These are phyloP conservation scores for Drosophila fuyamai DNA, from an alignment of 1,140 invertebrate genomes.

Conservation along the genomic window DNA sequence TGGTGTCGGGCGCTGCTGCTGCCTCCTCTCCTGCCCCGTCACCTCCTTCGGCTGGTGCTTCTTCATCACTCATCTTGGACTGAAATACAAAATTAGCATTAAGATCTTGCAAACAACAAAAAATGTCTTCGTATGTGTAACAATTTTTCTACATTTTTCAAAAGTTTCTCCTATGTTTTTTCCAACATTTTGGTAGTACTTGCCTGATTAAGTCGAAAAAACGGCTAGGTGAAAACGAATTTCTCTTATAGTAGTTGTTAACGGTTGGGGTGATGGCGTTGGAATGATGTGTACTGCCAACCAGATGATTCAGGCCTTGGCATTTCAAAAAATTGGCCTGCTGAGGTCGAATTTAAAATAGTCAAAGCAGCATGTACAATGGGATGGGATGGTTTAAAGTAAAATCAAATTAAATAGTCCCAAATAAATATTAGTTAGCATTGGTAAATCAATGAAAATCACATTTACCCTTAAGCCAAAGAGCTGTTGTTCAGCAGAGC, in stretches of 20 bases:
- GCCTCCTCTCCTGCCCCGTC: not conserved
- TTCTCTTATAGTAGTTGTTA: slow-evolving; percentile 13
- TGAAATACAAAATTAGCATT: not conserved
- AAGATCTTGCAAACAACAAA: too few species aligned
- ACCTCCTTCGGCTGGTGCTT: not conserved
- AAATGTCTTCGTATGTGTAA: too few species aligned
- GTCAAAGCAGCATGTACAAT: slow-evolving; percentile 6
- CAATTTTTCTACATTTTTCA: too few species aligned
- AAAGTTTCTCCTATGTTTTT: not conserved
- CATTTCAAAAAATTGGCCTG: slow-evolving; percentile 16
- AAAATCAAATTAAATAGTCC: not conserved
- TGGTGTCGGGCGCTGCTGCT: not conserved
- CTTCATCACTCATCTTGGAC: slow-evolving; percentile 4
- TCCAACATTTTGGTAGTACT: not conserved
- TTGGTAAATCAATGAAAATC: not conserved
- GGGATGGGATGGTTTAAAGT: not conserved
- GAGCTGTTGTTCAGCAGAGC: too few species aligned
- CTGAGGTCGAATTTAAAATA: slow-evolving; percentile 4
- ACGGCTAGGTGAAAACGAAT: not conserved
- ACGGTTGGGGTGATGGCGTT: slow-evolving; percentile 3
- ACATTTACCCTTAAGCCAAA: too few species aligned
- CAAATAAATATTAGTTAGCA: not conserved
- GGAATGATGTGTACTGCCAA: slow-evolving; percentile 6
- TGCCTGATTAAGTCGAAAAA: slow-evolving; percentile 2
- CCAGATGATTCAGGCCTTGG: not conserved